Percentiles rank a stretch among this genome's conserved stretches.
Conservation (phyloP, 2,888 invertebrate species). For the Tuta absoluta region DNA sequence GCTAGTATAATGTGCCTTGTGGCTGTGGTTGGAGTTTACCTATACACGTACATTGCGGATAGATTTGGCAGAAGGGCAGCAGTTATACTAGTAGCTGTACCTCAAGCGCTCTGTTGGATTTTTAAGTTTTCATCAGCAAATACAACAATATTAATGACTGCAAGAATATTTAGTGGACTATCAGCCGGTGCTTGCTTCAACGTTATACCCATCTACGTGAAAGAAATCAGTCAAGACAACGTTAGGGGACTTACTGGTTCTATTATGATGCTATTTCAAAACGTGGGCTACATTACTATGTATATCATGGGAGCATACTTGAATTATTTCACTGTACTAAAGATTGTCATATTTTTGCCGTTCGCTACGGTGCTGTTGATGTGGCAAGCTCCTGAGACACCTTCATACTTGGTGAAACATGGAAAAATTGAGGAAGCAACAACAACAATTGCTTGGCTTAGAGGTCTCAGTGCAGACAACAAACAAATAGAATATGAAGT, state of each 20-base stretch:
- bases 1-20: constrained; percentile 65
- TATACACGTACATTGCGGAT: constrained; percentile 70
- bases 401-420: constrained; percentile 56
- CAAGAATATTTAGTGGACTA: constrained; percentile 51
- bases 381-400: constrained; percentile 60
- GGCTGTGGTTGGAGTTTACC: constrained; percentile 53
- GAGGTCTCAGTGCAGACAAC: constrained; percentile 5
- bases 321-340: constrained; percentile 52
- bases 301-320: constrained; percentile 55
- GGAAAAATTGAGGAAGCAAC: constrained; percentile 43
- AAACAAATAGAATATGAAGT: constrained; percentile 11
- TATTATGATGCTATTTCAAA: constrained; percentile 46
- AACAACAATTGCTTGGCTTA: constrained; percentile 5
- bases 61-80: constrained; percentile 65
- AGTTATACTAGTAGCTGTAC: constrained; percentile 66
- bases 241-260: constrained; percentile 55
- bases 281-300: constrained; percentile 51
- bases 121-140: constrained; percentile 45
- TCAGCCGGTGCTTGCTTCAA: constrained; percentile 53
- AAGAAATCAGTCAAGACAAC: constrained; percentile 57
- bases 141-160: constrained; percentile 43
- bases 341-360: constrained; percentile 46
- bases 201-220: constrained; percentile 55
- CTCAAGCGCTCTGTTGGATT: constrained; percentile 61
- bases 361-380: constrained; percentile 45